These are phyloP conservation scores for Anabacerthia variegaticeps DNA, from an alignment of 2,797 vertebrate species.

Conservation along the genomic window DNA sequence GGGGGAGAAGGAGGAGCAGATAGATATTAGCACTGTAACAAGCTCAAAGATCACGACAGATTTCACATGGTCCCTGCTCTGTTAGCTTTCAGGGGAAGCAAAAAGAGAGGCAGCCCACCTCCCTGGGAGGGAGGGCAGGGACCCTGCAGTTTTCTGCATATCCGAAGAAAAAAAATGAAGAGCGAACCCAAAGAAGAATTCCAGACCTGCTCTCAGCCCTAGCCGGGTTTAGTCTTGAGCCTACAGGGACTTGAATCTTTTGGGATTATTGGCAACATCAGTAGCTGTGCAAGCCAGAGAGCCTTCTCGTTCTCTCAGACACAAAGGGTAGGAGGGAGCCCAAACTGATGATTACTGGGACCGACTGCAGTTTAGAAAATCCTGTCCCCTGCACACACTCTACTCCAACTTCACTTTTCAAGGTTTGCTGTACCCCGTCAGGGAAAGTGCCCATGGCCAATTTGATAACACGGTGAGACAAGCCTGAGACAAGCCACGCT, in stretches of 20 bases:
- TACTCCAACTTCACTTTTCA: neutral
- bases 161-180: neutral
- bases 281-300: neutral
- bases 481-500: neutral
- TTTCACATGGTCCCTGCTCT: neutral
- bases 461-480: neutral
- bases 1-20: neutral
- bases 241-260: neutral
- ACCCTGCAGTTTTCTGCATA: neutral
- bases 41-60: neutral
- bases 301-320: neutral
- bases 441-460: neutral
- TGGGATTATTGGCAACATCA: neutral
- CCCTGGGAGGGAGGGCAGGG: neutral
- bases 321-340: neutral
- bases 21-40: slow-evolving; percentile 16
- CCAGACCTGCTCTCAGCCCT: neutral
- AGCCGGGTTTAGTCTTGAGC: neutral
- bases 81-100: neutral
- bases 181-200: neutral
- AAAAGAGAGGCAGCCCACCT: neutral
- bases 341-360: neutral
- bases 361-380: neutral
- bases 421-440: neutral
- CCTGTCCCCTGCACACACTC: neutral